These are phyloP conservation scores for Phortica okadai DNA, from an alignment of 2,888 invertebrate species.

Conservation along the genomic window DNA sequence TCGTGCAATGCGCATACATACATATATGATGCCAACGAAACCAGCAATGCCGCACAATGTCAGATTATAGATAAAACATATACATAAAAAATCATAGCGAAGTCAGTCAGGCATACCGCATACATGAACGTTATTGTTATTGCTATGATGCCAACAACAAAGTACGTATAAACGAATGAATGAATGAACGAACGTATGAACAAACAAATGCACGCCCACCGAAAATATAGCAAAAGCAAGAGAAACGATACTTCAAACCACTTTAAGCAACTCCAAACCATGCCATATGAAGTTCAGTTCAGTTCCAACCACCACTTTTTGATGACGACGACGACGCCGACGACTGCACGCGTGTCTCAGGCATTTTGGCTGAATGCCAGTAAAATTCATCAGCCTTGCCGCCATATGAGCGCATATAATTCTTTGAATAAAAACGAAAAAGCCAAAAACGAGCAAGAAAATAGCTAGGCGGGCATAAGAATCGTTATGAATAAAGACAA, in stretches of 20 bases:
- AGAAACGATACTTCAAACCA: slow-evolving; percentile 17
- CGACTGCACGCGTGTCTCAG: slow-evolving; percentile 37
- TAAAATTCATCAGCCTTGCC: slow-evolving; percentile 66
- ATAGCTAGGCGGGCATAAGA: slow-evolving; percentile 16
- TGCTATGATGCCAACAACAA: slow-evolving; percentile 50
- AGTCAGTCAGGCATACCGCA: slow-evolving; percentile 22
- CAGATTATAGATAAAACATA: not conserved
- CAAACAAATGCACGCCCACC: slow-evolving; percentile 37
- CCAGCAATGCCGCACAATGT: not conserved
- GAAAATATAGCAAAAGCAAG: slow-evolving; percentile 34
- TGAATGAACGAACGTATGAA: slow-evolving; percentile 6
- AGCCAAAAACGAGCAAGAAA: not conserved
- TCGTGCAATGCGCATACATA: slow-evolving; percentile 20
- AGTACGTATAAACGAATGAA: not conserved
- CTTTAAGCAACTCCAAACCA: slow-evolving; percentile 9
- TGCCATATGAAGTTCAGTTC: not conserved
- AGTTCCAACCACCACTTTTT: not conserved
- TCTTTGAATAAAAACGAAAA: not conserved
- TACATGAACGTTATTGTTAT: slow-evolving; percentile 65
- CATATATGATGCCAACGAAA: slow-evolving; percentile 5
- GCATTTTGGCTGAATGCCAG: slow-evolving; percentile 57
- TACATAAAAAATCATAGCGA: slow-evolving; percentile 40
- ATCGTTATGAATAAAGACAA: not conserved
- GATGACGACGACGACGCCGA: not conserved
- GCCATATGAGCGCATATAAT: slow-evolving; percentile 55